These are phyloP conservation scores for Venustaconcha ellipsiformis DNA, from an alignment of 1,140 invertebrate genomes.

Conservation along the genomic window DNA sequence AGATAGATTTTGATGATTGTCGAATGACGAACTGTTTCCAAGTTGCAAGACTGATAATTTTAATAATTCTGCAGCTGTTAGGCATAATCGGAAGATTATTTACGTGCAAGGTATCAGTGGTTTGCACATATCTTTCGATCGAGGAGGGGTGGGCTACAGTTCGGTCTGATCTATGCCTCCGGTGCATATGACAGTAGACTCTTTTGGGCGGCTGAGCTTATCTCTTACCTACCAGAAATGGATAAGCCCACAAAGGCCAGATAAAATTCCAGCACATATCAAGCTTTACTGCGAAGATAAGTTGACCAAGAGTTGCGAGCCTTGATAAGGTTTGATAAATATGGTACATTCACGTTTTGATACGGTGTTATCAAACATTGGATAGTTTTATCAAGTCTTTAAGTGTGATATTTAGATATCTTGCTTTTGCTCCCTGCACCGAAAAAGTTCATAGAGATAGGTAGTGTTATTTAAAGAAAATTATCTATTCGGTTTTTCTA, in stretches of 20 bases:
- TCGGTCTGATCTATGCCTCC: background rate
- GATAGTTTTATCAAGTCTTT: too few species aligned
- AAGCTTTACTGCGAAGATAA: too few species aligned
- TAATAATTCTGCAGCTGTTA: constrained; percentile 39
- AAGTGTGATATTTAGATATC: constrained; percentile 25
- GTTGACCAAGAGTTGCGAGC: too few species aligned
- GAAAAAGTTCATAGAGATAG: constrained; percentile 29
- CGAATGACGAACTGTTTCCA: too few species aligned
- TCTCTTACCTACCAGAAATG: constrained; percentile 23
- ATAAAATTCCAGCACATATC: too few species aligned
- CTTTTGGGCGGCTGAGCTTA: constrained; percentile 1
- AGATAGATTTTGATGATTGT: too few species aligned
- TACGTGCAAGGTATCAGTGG: constrained; percentile 28
- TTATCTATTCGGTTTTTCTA: constrained; percentile 21
- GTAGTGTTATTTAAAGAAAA: constrained; percentile 16
- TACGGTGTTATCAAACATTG: too few species aligned
- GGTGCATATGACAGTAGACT: too few species aligned
- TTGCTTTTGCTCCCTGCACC: constrained; percentile 18
- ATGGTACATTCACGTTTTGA: too few species aligned
- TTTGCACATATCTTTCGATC: constrained; percentile 25
- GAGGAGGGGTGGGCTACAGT: constrained; percentile 33
- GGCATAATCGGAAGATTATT: constrained; percentile 30
- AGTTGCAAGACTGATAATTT: constrained; percentile 16
- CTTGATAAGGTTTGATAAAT: too few species aligned
- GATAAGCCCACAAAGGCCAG: constrained; percentile 9